Evolutionary conservation across 2,888 invertebrate genomes (phyloP), one percentile per base, ranked within the genome.

Genomic region (Lasioglossum villosulum): DNA sequence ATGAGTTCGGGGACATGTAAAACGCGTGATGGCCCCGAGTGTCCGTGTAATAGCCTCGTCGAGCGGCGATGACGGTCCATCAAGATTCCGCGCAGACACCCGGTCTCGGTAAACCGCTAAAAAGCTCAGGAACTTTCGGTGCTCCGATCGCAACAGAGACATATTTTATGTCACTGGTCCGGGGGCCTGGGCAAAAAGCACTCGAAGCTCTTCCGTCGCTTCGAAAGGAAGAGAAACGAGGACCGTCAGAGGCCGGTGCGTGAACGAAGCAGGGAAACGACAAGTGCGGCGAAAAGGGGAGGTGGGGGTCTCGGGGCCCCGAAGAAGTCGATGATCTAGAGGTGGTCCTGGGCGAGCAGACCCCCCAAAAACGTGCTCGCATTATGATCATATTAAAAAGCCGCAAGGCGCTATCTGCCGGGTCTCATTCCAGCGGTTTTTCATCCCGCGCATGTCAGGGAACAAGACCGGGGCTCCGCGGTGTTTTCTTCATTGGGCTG

Each of bases 1-100:
- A 45, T 16, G 27, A 23, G n/a, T 59, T 66, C 71, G 68, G 56
- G 37, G 79, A 82, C 83, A 81, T 80, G 75, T 74, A 78, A 88
- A 84, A 52, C 74, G 82, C 77, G 83, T 70, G 72, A 80, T 80
- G 80, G 82, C 73, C 80, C 79, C 42, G 68, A 42, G 80, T 34
- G 52, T 30, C 27, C 68, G 70, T 74, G 86, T 86, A 84, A 88
- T 86, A 87, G 88, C 78, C 78, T 75, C 80, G 75, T 89, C 56
- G 86, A 91, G 88, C 87, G 92, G 90, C 92, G 93, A 94, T 93
- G 94, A 94, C 93, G 94, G 92, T 90, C 93, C 92, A 94, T 94
- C 93, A 93, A 93, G 93, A 94, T 94, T 94, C 94, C 93, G 77
- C 74, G 27, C 91, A 89, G 91, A 94, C 94, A 93, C 94, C 92